Base-by-base conservation (phyloP, 1,140 invertebrate genomes). In the Harlomillsia oculata region DNA sequence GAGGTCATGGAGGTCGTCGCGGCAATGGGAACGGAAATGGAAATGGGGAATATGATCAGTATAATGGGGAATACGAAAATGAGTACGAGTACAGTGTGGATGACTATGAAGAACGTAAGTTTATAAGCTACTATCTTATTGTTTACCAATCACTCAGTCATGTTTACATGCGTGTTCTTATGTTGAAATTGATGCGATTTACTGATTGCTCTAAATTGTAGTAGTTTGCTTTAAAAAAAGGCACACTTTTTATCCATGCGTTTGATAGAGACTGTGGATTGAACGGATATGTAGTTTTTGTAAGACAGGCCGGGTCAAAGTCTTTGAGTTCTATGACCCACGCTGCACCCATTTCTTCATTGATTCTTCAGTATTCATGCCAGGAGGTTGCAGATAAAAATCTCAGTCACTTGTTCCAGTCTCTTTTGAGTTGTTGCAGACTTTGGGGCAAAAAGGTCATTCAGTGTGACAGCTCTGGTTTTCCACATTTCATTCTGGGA, bases 21-120 rank as follows among this genome's bases (percentile, higher is more conserved):
- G 59, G 46, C 5, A 41, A 34, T 39, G 49, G 54, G 21, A 36
- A 26, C 16, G 56, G 36, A 11, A 56, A 56, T 46, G 61, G 53
- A 40, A 55, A 56, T 26, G 54, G 53, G 23, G 55, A 59, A 25
- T 45, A 59, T 6, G 25, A 50, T 51, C 59, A 62, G 13, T 61
- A 61, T 40, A 61, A 53, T 34, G 56, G 48, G n/a, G 58, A 62
- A 23, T 59, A 64, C n/a, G 62, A 64, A 16, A 53, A 58, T n/a
- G 62, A 59, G 16, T 57, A 61, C 41, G 59, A 40, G 26, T 64
- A 64, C 34, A 40, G 20, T 25, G 63, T 53, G 5, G 58, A 64
- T 5, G 58, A 61, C 21, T 57, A 54, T 28, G 56, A 56, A 5
- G 58, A 60, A 30, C 34, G 57, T 62, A 54, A 62, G 49, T 48